Evolutionary conservation across 1,140 invertebrate species (phyloP).

Genomic region (Tetramorium alpestre): DNA sequence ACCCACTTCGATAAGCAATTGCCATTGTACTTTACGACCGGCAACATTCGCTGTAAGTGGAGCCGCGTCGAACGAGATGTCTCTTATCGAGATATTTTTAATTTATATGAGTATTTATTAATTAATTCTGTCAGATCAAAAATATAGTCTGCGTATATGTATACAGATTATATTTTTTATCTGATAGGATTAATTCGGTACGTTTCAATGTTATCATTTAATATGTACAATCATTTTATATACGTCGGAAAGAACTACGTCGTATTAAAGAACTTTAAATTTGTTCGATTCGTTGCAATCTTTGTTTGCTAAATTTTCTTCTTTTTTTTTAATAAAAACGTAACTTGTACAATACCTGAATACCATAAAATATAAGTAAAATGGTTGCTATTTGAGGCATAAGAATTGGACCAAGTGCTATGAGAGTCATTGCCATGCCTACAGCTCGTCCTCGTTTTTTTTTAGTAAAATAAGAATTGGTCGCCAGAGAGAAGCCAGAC

Average conservation of each 20-base stretch:
- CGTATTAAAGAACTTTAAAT: background rate
- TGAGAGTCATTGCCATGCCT: constrained; percentile 88
- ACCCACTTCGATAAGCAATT: constrained; percentile 37
- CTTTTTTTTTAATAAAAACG: background rate
- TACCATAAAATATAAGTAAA: constrained; percentile 86
- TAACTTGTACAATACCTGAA: constrained; percentile 79
- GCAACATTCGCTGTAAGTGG: background rate
- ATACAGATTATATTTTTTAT: background rate
- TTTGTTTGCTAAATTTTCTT: background rate
- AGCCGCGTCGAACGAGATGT: background rate
- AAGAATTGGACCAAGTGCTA: constrained; percentile 89
- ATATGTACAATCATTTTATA: background rate
- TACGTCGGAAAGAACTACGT: too few relatives aligned
- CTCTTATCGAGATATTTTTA: background rate
- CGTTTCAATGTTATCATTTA: background rate
- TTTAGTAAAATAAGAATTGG: constrained; percentile 89
- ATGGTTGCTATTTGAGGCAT: constrained; percentile 89
- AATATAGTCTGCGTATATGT: background rate
- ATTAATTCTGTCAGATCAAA: too few relatives aligned
- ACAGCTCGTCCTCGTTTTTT: constrained; percentile 88
- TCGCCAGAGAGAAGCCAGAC: constrained; percentile 88
- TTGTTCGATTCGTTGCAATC: background rate
- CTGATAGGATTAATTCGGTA: background rate
- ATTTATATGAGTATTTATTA: background rate
- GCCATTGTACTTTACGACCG: constrained; percentile 18